A percentile compares a stretch with the other conserved stretches of the same genome.
phyloP scores from a whole-genome alignment of 2,888 invertebrate genomes.

The Meloe dianella region DNA sequence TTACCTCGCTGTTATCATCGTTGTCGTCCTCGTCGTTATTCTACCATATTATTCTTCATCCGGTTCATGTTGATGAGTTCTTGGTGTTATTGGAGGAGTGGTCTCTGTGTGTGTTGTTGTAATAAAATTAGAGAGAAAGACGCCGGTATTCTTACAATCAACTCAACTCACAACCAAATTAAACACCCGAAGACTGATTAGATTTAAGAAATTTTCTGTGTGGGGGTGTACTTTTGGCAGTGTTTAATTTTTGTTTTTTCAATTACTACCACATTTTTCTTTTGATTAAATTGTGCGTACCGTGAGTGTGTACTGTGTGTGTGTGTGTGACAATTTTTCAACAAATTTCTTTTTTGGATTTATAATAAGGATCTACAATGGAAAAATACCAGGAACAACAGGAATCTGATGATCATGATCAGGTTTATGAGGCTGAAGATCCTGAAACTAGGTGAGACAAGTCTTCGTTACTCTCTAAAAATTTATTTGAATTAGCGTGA shows the following conservation, averaged over 20 bases:
- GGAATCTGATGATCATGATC: conserved; percentile 76
- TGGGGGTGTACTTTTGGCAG: not conserved
- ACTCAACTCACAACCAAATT: not conserved
- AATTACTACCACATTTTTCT: not conserved
- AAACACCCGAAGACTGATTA: conserved; percentile 51
- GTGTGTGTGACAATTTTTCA: conserved; percentile 35
- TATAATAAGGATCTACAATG: conserved; percentile 48
- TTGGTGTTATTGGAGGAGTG: conserved; percentile 6
- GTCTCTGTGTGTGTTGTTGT: not conserved
- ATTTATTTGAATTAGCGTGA: not conserved
- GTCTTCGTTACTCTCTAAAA: conserved; percentile 22
- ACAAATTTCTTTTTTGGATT: conserved; percentile 32
- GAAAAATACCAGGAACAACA: conserved; percentile 74
- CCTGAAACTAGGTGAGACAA: conserved; percentile 64
- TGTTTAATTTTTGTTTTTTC: not conserved
- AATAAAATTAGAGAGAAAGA: not conserved
- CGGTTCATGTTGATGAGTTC: conserved; percentile 9
- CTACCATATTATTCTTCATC: conserved; percentile 1
- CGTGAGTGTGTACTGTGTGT: conserved; percentile 40
- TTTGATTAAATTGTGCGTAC: no score
- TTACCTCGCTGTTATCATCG: conserved; percentile 7
- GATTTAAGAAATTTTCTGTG: conserved; percentile 44
- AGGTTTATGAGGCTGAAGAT: conserved; percentile 74
- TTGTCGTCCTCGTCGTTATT: conserved; percentile 24
- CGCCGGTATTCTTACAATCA: conserved; percentile 6